Conservation (phyloP, 2,113 vertebrate genomes). For the Tetrax tetrax region DNA sequence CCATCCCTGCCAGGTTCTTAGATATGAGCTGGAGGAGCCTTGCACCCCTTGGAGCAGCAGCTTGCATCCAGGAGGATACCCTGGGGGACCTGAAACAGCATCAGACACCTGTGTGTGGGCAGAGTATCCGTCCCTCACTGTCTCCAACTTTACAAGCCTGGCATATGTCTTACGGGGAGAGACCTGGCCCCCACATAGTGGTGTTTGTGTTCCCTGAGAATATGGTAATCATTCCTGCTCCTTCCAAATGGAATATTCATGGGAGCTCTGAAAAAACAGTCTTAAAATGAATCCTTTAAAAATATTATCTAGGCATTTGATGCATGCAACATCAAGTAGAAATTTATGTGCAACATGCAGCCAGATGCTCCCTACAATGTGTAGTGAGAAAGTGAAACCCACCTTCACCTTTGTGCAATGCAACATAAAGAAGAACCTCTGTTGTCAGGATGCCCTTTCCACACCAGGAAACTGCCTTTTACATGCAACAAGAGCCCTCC, state of each 20-base stretch:
- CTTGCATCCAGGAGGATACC: neutral
- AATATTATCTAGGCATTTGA: neutral
- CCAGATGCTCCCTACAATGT: neutral
- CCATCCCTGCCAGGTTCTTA: neutral
- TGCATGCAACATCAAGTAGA: neutral
- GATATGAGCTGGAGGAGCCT: neutral
- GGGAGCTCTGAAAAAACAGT: neutral
- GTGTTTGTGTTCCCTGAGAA: neutral
- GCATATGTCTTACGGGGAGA: neutral
- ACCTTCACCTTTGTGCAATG: neutral
- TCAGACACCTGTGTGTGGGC: accelerated
- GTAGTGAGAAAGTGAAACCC: neutral
- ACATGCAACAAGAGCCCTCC: neutral
- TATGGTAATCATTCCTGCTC: neutral
- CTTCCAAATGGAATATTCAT: neutral
- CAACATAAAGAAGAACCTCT: neutral
- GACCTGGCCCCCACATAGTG: neutral
- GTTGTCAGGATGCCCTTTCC: neutral
- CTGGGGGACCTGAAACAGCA: neutral
- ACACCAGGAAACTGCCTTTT: neutral
- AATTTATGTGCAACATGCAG: neutral
- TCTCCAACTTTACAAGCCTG: neutral
- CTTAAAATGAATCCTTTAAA: neutral
- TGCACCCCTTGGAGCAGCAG: neutral
- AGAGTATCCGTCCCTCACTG: neutral